Evolutionary conservation across 2,113 vertebrate genomes (phyloP).

Genomic region (Toxotes jaculatrix): DNA sequence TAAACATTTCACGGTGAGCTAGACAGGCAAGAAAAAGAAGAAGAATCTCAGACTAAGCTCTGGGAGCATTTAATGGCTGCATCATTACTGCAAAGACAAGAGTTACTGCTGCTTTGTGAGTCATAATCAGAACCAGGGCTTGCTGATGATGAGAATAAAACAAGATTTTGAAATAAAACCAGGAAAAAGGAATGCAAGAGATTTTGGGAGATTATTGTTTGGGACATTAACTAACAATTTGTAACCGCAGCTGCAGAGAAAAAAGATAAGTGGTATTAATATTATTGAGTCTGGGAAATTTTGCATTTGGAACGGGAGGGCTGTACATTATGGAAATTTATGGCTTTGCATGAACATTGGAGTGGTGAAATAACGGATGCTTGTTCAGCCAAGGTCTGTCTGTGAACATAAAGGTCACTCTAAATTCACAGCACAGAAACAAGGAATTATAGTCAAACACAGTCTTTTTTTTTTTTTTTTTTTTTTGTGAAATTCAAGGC

Average conservation of each 20-base stretch:
- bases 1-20: constrained; percentile 51
- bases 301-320: background rate
- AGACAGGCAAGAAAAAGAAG: constrained; percentile 28
- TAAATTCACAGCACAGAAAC: background rate
- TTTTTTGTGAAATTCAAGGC: background rate
- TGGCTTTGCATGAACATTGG: background rate
- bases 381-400: background rate
- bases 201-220: constrained; percentile 22
- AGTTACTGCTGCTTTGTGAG: constrained; percentile 34
- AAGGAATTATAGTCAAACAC: background rate
- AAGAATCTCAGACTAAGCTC: constrained; percentile 20
- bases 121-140: constrained; percentile 31
- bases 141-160: constrained; percentile 34
- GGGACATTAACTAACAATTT: background rate
- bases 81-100: constrained; percentile 14
- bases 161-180: constrained; percentile 28
- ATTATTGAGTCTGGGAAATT: background rate
- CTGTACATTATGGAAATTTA: background rate
- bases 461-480: background rate
- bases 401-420: background rate
- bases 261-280: background rate
- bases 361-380: background rate
- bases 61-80: constrained; percentile 19
- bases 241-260: constrained; percentile 5
- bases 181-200: constrained; percentile 8